phyloP scores from a whole-genome alignment of 2,888 invertebrate genomes.

The Cantharis rufa region DNA sequence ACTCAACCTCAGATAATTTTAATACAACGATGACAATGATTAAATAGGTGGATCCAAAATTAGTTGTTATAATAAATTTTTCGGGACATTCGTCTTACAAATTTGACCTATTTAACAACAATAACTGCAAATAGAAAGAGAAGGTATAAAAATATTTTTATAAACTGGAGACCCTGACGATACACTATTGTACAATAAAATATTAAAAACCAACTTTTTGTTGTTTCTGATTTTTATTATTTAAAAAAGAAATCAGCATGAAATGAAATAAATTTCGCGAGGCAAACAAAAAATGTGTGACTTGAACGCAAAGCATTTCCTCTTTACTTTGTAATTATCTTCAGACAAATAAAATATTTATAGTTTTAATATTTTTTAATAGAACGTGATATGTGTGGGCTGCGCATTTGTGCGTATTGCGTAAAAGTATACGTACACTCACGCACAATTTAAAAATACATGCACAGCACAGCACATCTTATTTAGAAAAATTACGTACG shows the following conservation, averaged over 20 bases:
- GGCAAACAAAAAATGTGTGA: not conserved
- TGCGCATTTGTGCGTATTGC: conserved; percentile 27
- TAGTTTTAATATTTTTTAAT: conserved; percentile 23
- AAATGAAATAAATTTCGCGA: not conserved
- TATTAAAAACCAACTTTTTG: no score
- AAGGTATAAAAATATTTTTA: not conserved
- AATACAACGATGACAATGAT: not conserved
- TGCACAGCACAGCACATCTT: conserved; percentile 22
- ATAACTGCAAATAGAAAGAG: not conserved
- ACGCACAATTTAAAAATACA: conserved; percentile 35
- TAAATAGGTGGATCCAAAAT: not conserved
- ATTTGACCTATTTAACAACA: not conserved
- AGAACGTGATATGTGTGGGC: conserved; percentile 29
- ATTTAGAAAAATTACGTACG: conserved; percentile 32
- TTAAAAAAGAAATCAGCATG: not conserved
- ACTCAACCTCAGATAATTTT: no score
- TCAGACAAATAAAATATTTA: conserved; percentile 24
- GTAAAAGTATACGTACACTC: conserved; percentile 31
- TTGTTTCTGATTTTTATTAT: not conserved
- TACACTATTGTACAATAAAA: no score
- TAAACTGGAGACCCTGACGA: not conserved
- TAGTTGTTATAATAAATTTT: not conserved
- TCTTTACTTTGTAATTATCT: conserved; percentile 7
- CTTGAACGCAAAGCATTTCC: not conserved
- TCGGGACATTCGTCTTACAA: not conserved